Conservation (phyloP, 2,113 vertebrate species). For the Sminthopsis crassicaudata region DNA sequence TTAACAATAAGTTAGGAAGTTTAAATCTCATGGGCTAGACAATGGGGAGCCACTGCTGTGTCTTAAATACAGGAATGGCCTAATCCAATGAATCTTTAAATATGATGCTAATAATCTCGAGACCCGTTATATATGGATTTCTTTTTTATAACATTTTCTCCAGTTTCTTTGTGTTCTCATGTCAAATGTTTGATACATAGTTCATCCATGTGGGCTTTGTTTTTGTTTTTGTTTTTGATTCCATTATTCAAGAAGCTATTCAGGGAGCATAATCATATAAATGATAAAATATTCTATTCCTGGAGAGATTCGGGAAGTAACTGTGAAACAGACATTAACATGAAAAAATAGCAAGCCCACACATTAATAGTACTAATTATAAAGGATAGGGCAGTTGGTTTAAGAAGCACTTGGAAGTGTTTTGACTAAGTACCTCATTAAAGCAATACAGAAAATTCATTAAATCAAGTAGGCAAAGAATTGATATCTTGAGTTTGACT, state of each 20-base stretch:
- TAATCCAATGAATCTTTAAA: not conserved
- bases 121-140: not conserved
- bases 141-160: not conserved
- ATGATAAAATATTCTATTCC: not conserved
- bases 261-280: not conserved
- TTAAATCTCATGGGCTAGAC: not conserved
- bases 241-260: not conserved
- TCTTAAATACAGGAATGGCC: not conserved
- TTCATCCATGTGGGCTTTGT: not conserved
- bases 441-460: slow-evolving; percentile 6
- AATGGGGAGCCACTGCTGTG: not conserved
- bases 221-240: not conserved
- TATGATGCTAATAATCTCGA: fast-evolving
- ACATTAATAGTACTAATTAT: not conserved
- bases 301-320: not conserved
- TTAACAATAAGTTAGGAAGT: not conserved
- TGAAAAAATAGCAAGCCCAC: not conserved
- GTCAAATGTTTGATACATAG: not conserved
- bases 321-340: not conserved
- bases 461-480: slow-evolving; percentile 23
- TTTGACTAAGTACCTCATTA: slow-evolving; percentile 30
- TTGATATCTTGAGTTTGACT: not conserved
- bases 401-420: not conserved
- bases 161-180: not conserved
- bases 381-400: not conserved